phyloP scores from a whole-genome alignment of 2,797 vertebrate species.

The Diceros bicornis region DNA sequence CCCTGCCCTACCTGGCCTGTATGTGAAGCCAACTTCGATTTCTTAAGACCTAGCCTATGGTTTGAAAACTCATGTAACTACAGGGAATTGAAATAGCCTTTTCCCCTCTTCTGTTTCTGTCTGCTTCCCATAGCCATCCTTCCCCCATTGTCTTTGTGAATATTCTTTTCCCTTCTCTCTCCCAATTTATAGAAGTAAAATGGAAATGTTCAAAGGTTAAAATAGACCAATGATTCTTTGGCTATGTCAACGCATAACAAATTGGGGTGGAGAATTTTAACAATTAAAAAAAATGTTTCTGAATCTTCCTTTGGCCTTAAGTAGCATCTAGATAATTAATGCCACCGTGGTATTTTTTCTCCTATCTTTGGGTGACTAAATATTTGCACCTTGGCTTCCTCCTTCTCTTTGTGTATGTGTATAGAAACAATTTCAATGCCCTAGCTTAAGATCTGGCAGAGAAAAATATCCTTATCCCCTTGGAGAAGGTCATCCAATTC shows the following conservation, averaged over 20 bases:
- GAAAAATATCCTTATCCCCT: constrained; percentile 73
- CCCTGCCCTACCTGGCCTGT: not conserved
- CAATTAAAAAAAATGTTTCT: constrained; percentile 44
- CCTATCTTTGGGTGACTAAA: constrained; percentile 65
- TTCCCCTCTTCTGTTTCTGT: not conserved
- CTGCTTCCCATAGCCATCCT: not conserved
- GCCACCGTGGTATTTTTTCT: constrained; percentile 18
- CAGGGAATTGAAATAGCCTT: not conserved
- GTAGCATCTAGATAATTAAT: constrained; percentile 64
- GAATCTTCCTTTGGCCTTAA: constrained; percentile 62
- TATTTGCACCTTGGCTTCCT: constrained; percentile 66
- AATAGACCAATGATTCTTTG: constrained; percentile 41
- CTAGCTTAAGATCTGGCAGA: constrained; percentile 63
- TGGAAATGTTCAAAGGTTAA: constrained; percentile 69
- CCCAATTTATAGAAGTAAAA: constrained; percentile 58
- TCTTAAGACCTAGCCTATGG: not conserved
- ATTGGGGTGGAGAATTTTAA: constrained; percentile 61
- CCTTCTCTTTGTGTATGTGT: constrained; percentile 66
- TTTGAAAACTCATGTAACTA: constrained; percentile 25
- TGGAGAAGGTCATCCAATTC: constrained; percentile 81
- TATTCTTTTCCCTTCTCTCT: constrained; percentile 36
- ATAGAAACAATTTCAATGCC: constrained; percentile 75
- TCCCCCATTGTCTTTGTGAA: not conserved
- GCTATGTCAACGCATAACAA: constrained; percentile 56
- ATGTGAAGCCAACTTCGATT: not conserved